Evolutionary conservation across 2,113 vertebrate species (phyloP).

Genomic region (Mandrillus leucophaeus): DNA sequence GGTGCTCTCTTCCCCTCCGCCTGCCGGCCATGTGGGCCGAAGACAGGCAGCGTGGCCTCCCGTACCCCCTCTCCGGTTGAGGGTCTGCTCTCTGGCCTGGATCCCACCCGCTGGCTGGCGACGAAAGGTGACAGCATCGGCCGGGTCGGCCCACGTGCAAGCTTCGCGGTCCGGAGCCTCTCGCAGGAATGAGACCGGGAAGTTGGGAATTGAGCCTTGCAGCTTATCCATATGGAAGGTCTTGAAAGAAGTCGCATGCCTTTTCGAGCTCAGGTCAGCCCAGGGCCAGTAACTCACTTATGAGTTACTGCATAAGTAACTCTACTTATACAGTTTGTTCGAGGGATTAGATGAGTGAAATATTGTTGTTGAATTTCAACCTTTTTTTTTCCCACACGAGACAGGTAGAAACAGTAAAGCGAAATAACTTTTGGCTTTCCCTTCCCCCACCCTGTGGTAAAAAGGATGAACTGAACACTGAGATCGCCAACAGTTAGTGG

Average conservation of each 20-base stretch:
- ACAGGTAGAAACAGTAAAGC: not conserved
- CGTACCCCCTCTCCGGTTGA: not conserved
- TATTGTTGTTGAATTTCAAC: not conserved
- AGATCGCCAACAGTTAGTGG: not conserved
- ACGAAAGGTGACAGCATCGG: slow-evolving; percentile 46
- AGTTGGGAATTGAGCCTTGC: not conserved
- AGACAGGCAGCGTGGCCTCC: not conserved
- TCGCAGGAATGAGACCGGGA: not conserved
- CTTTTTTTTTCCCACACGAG: not conserved
- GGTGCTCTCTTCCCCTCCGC: not conserved
- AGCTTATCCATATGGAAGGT: slow-evolving; percentile 19
- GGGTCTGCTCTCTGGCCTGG: not conserved
- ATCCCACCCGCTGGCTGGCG: not conserved
- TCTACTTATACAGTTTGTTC: not conserved
- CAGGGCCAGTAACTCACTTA: not conserved
- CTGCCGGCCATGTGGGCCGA: not conserved
- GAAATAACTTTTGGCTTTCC: slow-evolving; percentile 13
- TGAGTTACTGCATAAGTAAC: no score
- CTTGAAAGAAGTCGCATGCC: not conserved
- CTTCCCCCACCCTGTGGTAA: not conserved
- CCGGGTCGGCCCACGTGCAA: slow-evolving; percentile 32
- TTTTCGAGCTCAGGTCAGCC: not conserved
- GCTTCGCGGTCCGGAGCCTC: not conserved
- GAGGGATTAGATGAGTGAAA: not conserved
- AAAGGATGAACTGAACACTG: not conserved